Evolutionary conservation across 2,113 vertebrate species (phyloP).

Genomic region (Platichthys stellatus): DNA sequence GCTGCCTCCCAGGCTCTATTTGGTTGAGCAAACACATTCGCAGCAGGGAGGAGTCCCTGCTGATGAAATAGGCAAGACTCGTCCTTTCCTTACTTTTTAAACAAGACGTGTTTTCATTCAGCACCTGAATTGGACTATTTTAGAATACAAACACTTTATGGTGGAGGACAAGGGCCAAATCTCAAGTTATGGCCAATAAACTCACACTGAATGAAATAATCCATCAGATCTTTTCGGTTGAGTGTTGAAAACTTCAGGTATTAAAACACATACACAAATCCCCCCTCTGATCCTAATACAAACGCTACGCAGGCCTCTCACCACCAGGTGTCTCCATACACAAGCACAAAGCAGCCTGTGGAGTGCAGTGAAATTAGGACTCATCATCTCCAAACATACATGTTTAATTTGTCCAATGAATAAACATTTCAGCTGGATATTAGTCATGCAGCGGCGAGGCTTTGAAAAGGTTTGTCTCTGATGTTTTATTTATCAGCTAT

Average conservation of each 20-base stretch:
- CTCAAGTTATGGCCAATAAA: not conserved
- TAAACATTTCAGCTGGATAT: conserved; percentile 70
- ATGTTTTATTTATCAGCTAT: conserved; percentile 72
- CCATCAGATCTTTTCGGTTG: not conserved
- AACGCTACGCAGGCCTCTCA: not conserved
- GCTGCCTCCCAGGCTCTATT: conserved; percentile 38
- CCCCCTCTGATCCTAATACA: too few relatives aligned
- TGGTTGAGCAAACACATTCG: conserved; percentile 55
- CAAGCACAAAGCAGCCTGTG: conserved; percentile 51
- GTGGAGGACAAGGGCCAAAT: not conserved
- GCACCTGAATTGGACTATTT: not conserved
- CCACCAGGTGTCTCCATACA: conserved; percentile 77
- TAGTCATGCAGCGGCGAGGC: conserved; percentile 47
- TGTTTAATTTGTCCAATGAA: conserved; percentile 69
- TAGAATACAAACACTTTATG: too few relatives aligned
- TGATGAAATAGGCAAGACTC: conserved; percentile 11
- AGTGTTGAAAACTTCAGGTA: not conserved
- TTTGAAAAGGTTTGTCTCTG: conserved; percentile 63
- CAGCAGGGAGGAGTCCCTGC: conserved; percentile 6
- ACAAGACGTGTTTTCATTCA: not conserved
- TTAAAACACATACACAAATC: not conserved
- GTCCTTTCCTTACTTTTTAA: not conserved
- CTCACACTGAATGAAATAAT: not conserved
- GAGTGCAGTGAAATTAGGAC: conserved; percentile 3
- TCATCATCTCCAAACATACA: conserved; percentile 42